Evolutionary conservation across 2,888 invertebrate species (phyloP).

Genomic region (Doris montereyensis): DNA sequence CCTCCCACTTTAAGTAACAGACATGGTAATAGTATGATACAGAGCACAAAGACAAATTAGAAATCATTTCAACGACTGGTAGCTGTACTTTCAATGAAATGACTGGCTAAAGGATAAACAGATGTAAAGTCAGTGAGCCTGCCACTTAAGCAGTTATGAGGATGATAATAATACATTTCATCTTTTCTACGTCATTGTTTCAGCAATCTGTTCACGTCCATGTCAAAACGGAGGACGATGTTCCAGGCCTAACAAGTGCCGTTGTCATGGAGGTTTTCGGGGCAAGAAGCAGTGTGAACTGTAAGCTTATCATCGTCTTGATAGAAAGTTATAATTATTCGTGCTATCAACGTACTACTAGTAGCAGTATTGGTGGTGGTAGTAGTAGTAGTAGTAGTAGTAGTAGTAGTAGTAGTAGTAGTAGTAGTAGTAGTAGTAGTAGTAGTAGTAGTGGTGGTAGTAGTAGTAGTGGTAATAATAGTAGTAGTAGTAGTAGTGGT

Average conservation of each 20-base stretch:
- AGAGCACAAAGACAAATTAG: not conserved
- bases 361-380: constrained; percentile 22
- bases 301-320: too few relatives aligned
- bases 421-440: constrained; percentile 30
- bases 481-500: constrained; percentile 33
- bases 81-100: too few relatives aligned
- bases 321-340: not conserved
- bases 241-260: constrained; percentile 56
- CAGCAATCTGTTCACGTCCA: constrained; percentile 57
- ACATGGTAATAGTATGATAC: too few relatives aligned
- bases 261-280: constrained; percentile 52
- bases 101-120: too few relatives aligned
- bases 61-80: too few relatives aligned
- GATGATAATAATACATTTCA: not conserved
- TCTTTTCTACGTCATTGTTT: not conserved
- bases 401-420: constrained; percentile 13
- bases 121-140: too few relatives aligned
- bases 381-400: constrained; percentile 30
- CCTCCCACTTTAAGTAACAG: too few relatives aligned
- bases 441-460: constrained; percentile 28
- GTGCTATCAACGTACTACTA: not conserved
- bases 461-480: constrained; percentile 24
- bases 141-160: too few relatives aligned
- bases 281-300: too few relatives aligned
- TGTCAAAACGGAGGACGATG: constrained; percentile 63